Percentiles rank a stretch among this genome's conserved stretches.
Evolutionary conservation across 2,797 vertebrate species (phyloP).

Genomic region (Centroberyx gerrardi): DNA sequence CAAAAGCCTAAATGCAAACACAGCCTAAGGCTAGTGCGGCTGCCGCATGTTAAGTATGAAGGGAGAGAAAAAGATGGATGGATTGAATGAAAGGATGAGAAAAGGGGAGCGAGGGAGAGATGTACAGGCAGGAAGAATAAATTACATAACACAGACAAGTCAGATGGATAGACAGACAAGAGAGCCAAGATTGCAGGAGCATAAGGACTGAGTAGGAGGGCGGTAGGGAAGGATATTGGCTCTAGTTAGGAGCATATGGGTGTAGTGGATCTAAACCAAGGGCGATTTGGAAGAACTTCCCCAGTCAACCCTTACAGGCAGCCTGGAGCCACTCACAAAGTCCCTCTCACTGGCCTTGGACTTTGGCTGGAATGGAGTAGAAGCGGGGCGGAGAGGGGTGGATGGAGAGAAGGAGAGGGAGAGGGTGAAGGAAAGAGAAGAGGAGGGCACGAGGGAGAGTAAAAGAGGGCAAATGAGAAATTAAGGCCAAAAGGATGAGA

Average conservation of each 20-base stretch:
- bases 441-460: no score
- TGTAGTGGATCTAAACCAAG: constrained; percentile 10
- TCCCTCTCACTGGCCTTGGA: constrained; percentile 19
- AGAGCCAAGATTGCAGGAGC: constrained; percentile 11
- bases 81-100: constrained; percentile 28
- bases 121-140: not conserved
- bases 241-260: not conserved
- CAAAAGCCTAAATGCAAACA: constrained; percentile 56
- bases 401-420: not conserved
- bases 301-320: constrained; percentile 18
- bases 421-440: not conserved
- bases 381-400: not conserved
- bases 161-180: constrained; percentile 19
- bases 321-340: constrained; percentile 36
- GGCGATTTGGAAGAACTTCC: constrained; percentile 15
- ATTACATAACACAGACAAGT: constrained; percentile 19
- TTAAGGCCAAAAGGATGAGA: no score
- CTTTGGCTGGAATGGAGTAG: constrained; percentile 22
- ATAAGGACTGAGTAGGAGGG: constrained; percentile 14
- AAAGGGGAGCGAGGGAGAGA: constrained; percentile 17
- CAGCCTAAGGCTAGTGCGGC: constrained; percentile 35
- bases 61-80: constrained; percentile 12
- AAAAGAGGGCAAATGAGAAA: no score
- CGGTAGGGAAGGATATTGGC: constrained; percentile 21
- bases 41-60: constrained; percentile 30